Conservation (phyloP, 2,113 vertebrate genomes). For the Kobus ellipsiprymnus region DNA sequence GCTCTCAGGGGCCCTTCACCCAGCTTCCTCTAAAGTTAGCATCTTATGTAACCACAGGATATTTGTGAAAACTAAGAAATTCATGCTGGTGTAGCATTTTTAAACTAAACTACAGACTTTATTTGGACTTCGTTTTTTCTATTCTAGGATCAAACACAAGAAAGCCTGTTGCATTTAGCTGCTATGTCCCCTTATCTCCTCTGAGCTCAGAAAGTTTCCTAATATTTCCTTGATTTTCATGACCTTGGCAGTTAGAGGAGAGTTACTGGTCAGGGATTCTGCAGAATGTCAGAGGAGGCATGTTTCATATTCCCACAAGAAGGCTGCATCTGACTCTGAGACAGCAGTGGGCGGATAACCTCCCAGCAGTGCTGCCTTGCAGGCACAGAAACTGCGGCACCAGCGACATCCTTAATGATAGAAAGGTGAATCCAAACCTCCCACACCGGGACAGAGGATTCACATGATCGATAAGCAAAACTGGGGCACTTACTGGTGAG, state of each 20-base stretch:
- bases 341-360: background rate
- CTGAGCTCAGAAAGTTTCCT: background rate
- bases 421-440: background rate
- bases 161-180: background rate
- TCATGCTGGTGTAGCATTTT: background rate
- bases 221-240: background rate
- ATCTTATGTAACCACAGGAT: background rate
- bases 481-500: slow-evolving; percentile 91
- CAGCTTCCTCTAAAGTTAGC: background rate
- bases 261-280: background rate
- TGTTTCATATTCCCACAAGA: background rate
- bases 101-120: background rate
- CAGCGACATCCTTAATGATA: background rate
- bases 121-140: background rate
- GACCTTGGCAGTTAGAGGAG: background rate
- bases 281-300: background rate
- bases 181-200: background rate
- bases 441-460: background rate
- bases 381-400: background rate
- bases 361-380: background rate
- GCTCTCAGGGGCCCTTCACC: background rate
- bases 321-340: background rate
- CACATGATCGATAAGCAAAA: background rate
- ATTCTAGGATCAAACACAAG: background rate
- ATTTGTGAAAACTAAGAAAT: background rate